phyloP scores from a whole-genome alignment of 2,797 vertebrate genomes.

The Hippocampus kuda region DNA sequence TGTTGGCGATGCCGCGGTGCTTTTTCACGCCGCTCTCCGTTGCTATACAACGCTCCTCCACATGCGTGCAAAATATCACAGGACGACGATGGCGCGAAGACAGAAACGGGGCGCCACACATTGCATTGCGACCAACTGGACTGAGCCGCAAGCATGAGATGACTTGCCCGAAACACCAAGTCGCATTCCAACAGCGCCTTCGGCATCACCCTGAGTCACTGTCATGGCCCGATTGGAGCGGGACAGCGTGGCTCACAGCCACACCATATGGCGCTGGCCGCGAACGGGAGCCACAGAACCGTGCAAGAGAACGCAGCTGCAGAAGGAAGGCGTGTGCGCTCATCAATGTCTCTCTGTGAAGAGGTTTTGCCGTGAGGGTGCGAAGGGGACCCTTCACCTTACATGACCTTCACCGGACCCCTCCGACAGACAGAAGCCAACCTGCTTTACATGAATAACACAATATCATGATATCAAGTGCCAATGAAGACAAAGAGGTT shows the following conservation, averaged over 20 bases:
- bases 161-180: constrained; percentile 19
- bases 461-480: constrained; percentile 25
- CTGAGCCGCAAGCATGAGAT: constrained; percentile 23
- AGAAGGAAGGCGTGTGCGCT: constrained; percentile 27
- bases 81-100: constrained; percentile 11
- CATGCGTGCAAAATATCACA: constrained; percentile 50
- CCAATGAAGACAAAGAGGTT: constrained; percentile 27
- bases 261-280: constrained; percentile 51
- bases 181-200: constrained; percentile 28
- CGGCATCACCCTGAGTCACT: constrained; percentile 27
- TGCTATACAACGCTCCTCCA: constrained; percentile 33
- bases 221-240: constrained; percentile 44
- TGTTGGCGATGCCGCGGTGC: constrained; percentile 28
- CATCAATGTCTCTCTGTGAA: constrained; percentile 38
- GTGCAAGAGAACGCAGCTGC: constrained; percentile 21
- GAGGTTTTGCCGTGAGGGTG: constrained; percentile 13
- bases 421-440: constrained; percentile 8
- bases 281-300: constrained; percentile 21
- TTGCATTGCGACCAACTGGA: constrained; percentile 17
- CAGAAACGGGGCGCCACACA: constrained; percentile 2
- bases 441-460: constrained; percentile 13
- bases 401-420: constrained; percentile 9
- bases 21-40: constrained; percentile 15
- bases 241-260: constrained; percentile 42
- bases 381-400: constrained; percentile 3